Conservation (phyloP, 1,140 invertebrate genomes). For the Atta texana region DNA sequence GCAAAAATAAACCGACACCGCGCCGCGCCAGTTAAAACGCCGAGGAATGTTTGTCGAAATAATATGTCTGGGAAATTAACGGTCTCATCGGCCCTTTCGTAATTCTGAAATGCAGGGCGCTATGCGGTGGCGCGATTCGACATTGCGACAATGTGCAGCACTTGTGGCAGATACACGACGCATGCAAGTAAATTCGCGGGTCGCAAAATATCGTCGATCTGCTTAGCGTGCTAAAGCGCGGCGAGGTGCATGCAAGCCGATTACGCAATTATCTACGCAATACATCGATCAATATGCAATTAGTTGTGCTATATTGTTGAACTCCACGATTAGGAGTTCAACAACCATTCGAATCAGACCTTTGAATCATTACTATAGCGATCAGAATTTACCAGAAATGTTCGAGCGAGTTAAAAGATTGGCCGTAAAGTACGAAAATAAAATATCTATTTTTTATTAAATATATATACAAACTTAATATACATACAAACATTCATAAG, state of each 20-base stretch:
- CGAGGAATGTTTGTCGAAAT: conserved; percentile 51
- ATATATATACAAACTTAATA: too few species aligned
- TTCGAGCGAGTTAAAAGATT: neutral
- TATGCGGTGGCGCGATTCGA: neutral
- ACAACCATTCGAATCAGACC: neutral
- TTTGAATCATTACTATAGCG: neutral
- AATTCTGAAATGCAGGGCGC: conserved; percentile 33
- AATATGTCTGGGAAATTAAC: conserved; percentile 53
- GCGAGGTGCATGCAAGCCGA: conserved; percentile 62
- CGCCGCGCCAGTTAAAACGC: conserved; percentile 21
- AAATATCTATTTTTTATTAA: neutral
- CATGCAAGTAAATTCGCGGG: conserved; percentile 20
- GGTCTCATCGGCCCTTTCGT: conserved; percentile 28
- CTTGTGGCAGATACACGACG: conserved; percentile 42
- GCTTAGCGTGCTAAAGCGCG: conserved; percentile 63
- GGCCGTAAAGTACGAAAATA: neutral
- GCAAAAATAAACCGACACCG: conserved; percentile 46
- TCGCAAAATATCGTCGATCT: conserved; percentile 65
- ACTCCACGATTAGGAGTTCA: conserved; percentile 12
- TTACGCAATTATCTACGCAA: conserved; percentile 66
- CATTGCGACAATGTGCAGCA: neutral
- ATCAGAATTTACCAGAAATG: neutral
- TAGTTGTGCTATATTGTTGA: conserved; percentile 9
- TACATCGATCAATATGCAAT: conserved; percentile 63
- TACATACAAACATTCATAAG: neutral